Evolutionary conservation across 2,113 vertebrate genomes (phyloP), one percentile per base, ranked within the genome.

Genomic region (Tapirus terrestris): DNA sequence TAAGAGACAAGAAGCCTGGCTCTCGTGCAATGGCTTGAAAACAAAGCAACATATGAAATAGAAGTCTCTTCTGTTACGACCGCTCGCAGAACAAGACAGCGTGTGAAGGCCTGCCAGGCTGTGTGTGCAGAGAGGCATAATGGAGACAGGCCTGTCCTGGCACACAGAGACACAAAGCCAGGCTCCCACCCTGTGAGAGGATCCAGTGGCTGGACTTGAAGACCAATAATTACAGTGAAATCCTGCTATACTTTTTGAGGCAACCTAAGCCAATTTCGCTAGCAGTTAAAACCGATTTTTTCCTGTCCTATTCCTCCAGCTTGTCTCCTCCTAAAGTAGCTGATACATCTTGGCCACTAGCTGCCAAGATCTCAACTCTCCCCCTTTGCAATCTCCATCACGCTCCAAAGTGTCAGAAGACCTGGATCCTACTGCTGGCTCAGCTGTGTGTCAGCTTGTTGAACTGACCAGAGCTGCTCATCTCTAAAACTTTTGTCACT

Each of bases 141-240:
- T 36, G 97, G 98, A 98, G 98, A 99, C 36, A 97, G 98, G 96
- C 89, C 97, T 98, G 97, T 97, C 93, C 98, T 98, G 98, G 98
- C 97, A 98, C 98, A 97, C 85, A 61, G 84, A 80, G 85, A 98
- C 97, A 97, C 96, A 97, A 98, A 96, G 87, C 85, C 93, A 91
- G 93, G 48, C 84, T 43, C 97, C 95, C 33, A 36, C 58, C 79
- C 6, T 45, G 8, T 20, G 68, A 68, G 91, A 91, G 29, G 91
- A 88, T 63, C 56, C 80, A 93, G 39, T 53, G 75, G 33, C 70
- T 93, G 36, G 61, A 81, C 92, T 96, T 98, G 91, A 89, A 81
- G 80, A 94, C 9, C 89, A 97, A 72, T 80, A 95, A 45, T 8
- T 70, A 89, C 12, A 97, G 45, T 51, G 76, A 95, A 98, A 96